Percentiles rank a stretch among this genome's conserved stretches.
Evolutionary conservation across 2,797 vertebrate genomes (phyloP).

Genomic region (Tamandua tetradactyla): DNA sequence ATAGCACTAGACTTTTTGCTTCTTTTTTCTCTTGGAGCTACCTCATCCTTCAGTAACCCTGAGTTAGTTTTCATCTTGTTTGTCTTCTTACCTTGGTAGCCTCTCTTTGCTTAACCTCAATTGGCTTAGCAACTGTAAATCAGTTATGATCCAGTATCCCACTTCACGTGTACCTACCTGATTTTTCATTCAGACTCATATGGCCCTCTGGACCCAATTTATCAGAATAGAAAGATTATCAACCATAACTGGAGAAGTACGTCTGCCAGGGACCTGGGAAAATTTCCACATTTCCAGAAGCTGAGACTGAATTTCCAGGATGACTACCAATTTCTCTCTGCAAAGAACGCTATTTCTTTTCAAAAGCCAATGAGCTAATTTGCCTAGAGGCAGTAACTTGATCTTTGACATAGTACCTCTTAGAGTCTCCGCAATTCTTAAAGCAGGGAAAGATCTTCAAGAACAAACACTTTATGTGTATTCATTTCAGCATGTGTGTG

Average conservation of each 20-base stretch:
- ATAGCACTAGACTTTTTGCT: neutral
- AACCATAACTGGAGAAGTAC: neutral
- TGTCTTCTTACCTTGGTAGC: neutral
- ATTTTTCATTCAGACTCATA: neutral
- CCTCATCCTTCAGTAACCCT: neutral
- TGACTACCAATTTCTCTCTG: neutral
- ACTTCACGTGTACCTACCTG: neutral
- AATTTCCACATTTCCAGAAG: neutral
- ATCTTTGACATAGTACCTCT: neutral
- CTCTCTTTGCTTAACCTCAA: neutral
- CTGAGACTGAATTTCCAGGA: neutral
- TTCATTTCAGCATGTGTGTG: neutral
- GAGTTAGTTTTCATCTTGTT: neutral
- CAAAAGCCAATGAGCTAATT: neutral
- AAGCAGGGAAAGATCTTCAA: neutral
- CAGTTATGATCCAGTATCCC: neutral
- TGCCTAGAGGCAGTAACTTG: neutral
- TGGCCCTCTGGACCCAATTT: neutral
- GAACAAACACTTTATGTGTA: neutral
- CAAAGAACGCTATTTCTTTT: neutral
- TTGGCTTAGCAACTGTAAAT: neutral
- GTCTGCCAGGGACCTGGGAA: neutral
- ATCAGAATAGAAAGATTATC: neutral
- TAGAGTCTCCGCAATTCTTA: neutral
- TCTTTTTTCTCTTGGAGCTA: neutral